Base-by-base conservation (phyloP, 2,113 vertebrate genomes). In the Eurypyga helias region DNA sequence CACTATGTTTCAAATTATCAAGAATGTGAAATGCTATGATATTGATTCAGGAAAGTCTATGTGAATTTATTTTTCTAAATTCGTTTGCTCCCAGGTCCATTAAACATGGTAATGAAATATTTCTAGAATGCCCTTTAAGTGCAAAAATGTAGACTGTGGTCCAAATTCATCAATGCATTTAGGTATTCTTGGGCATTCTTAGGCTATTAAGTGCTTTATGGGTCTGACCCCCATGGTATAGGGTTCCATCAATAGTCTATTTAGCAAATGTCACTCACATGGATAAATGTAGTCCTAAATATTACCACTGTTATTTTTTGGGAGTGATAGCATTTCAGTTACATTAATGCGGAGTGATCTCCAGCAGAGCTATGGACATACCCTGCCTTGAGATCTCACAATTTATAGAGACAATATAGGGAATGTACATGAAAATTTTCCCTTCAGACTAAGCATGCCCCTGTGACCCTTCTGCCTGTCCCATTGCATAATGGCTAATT, bases 41-140 rank as follows among this genome's bases (percentile, higher is more conserved):
- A 97, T 86, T 89, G 88, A 93, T 93, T 92, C 83, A 87, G 65
- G 65, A 92, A 94, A 90, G 88, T 67, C 92, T 87, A 67, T 89
- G 65, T 95, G 80, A 94, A 92, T 90, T 92, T 89, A 71, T 89
- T 96, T 94, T 90, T 92, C 69, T 64, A 60, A 88, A 93, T 94
- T 78, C 60, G 89, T 96, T 93, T 94, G 10, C 38, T 92, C 77
- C n/a, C 19, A 34, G 52, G 87, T 43, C 85, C 69, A 69, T 87
- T 92, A 92, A 57, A 54, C 17, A 23, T 54, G 54, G 36, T 8
- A 88, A 29, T 33, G 31, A 90, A 89, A 71, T 82, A 84, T 54
- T 87, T 84, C 81, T 60, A 64, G 29, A 78, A 75, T 75, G 38
- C 25, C 51, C 46, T 55, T 67, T 66, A 79, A 88, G 28, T 34